Base-by-base conservation (phyloP, 1,140 invertebrate species). In the Trichonephila inaurata region DNA sequence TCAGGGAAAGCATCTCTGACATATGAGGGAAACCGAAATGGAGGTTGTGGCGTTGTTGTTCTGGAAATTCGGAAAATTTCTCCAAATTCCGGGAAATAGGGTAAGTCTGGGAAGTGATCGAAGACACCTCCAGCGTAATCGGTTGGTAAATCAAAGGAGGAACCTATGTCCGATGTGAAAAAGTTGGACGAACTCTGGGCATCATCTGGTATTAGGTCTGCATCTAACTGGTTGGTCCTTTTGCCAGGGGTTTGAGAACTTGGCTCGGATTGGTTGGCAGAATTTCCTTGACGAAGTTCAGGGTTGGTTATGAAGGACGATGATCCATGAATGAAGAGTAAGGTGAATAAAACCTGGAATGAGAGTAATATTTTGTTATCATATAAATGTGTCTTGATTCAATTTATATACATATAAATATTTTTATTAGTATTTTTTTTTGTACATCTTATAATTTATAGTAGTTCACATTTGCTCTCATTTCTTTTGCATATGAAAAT, bases 91-190 rank as follows among this genome's bases (percentile, higher is more conserved):
- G 93, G 93, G 28, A 94, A 94, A 19, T 94, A 90, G 10, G 87
- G 72, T 62, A 94, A 69, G 24, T 61, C 77, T 1, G 93, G 87
- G 51, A 90, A 94, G 21, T 82, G 81, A 40, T 94, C 93, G 28
- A 90, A 94, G 19, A 94, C 28, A 19, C 51, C 58, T 33, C n/a
- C 24, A 44, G 24, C 60, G 44, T 51, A 82, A 16, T 82, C 51
- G 28, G 28, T 85, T 16, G 77, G 40, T 10, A n/a, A 16, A 21
- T 98, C 96, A 99, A 99, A 94, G 99, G 99, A 95, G 97, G 99
- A 95, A 99, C 99, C 96, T 99, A 99, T 96, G 99, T 83, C 82
- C 4, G 82, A 58, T 8, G 40, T 51, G 21, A 83, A 58, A 44
- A 83, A 83, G 51, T 83, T 51, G 21, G 82, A 19, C 8, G 82